These are phyloP conservation scores for Porites lobata DNA, from an alignment of 92 coral and sea anemone species.

Conservation along the genomic window DNA sequence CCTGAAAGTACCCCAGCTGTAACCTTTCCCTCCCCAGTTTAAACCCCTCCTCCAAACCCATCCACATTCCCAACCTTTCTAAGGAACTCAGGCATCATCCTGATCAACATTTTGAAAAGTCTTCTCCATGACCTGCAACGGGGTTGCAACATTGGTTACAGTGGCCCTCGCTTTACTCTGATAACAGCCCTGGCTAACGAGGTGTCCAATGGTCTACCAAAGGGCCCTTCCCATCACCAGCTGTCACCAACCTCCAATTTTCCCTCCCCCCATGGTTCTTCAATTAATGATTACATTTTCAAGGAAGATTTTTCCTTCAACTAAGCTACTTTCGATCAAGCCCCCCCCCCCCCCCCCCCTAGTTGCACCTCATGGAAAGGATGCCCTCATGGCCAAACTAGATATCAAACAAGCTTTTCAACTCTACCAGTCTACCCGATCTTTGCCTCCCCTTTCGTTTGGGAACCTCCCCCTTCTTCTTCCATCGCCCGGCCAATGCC, in stretches of 20 bases:
- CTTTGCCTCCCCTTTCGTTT: no score
- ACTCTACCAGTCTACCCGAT: no score
- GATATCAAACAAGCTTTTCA: no score
- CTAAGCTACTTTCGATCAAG: no score
- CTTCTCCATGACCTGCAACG: conserved; percentile 5
- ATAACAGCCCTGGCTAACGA: conserved; percentile 15
- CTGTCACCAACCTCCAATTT: neutral
- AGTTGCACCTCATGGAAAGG: no score
- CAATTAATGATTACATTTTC: neutral
- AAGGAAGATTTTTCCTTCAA: no score
- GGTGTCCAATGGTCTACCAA: conserved; percentile 9
- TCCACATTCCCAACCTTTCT: neutral
- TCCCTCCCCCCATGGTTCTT: conserved; percentile 27
- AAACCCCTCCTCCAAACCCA: neutral
- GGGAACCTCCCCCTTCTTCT: no score
- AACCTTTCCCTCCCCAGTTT: neutral
- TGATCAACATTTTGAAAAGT: neutral
- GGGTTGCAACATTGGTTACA: conserved; percentile 16
- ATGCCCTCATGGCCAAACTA: no score
- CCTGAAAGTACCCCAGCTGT: neutral
- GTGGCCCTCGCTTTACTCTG: conserved; percentile 7
- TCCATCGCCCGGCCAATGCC: no score
- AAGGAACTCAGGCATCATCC: neutral
- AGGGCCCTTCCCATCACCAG: neutral
- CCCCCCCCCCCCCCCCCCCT: no score